Percentiles rank a stretch among this genome's conserved stretches.
phyloP scores from a whole-genome alignment of 53 echinoderm and acorn worm species.

The Luidia sarsii region DNA sequence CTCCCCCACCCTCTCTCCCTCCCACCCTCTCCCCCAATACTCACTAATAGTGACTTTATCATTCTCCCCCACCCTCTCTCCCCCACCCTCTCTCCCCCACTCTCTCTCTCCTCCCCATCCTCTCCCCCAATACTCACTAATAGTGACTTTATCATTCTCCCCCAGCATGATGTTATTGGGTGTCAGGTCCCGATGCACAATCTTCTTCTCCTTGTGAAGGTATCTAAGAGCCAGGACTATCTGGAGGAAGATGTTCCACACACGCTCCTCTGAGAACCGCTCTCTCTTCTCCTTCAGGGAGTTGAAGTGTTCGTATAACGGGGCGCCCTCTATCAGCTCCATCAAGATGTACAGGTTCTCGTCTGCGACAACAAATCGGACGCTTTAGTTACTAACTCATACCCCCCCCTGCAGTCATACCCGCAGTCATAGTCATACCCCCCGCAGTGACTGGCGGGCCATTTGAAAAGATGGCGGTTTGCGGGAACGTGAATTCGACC shows the following conservation, averaged over 20 bases:
- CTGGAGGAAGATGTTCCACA: constrained; percentile 99
- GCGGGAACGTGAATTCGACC: too few relatives aligned
- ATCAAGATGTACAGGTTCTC: constrained; percentile 96
- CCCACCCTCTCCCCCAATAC: too few relatives aligned
- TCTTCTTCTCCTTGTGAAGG: constrained; percentile 95
- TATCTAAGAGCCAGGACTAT: constrained; percentile 94
- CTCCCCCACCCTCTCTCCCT: too few relatives aligned
- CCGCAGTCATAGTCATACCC: not conserved
- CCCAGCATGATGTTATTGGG: constrained; percentile 99
- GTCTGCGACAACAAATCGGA: constrained; percentile 53
- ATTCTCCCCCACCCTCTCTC: too few relatives aligned
- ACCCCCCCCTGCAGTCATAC: not conserved
- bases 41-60: too few relatives aligned
- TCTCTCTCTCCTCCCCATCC: too few relatives aligned
- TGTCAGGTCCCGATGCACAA: constrained; percentile 93
- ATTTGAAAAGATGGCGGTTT: too few relatives aligned
- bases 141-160: constrained; percentile 95
- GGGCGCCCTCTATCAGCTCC: constrained; percentile 99
- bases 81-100: too few relatives aligned
- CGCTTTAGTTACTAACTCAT: not conserved
- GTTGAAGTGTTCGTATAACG: constrained; percentile 96
- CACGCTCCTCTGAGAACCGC: constrained; percentile 84
- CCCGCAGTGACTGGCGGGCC: too few relatives aligned
- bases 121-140: too few relatives aligned
- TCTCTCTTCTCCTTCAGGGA: constrained; percentile 94